Base-by-base conservation (phyloP, 2,888 invertebrate genomes). In the Nomada lathburiana region DNA sequence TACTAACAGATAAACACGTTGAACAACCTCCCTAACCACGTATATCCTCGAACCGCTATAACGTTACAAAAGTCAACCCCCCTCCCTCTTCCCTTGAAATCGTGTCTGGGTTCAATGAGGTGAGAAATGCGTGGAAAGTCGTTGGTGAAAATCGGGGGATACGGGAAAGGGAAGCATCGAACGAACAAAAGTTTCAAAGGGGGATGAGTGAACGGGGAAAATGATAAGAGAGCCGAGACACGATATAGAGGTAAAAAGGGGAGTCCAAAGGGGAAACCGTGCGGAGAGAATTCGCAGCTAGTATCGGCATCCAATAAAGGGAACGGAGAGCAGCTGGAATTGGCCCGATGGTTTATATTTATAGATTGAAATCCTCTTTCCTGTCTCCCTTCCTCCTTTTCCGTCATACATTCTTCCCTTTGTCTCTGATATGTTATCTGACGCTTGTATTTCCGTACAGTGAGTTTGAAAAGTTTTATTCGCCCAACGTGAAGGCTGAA, bases 321-420 rank as follows among this genome's bases (percentile, higher is more conserved):
- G 76, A 77, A 71, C 73, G 62, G 73, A 85, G 84, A 81, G 81
- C 84, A 83, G 78, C 82, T 85, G 89, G 86, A 86, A 89, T 88
- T 89, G 87, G 81, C 73, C 76, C 77, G 85, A 84, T 84, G 89
- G 86, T 88, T 90, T 89, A 91, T 90, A 91, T 87, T 91, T 90
- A 88, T 89, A 89, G 86, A 91, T 89, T 83, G 89, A 87, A 87
- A 87, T 83, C 72, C 85, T 69, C 72, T 76, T 77, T 68, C 52
- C 55, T 18, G 18, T 5, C 26, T 20, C 55, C 26, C 36, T 47
- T 26, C 42, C 55, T 20, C 50, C 62, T 59, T 53, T 20, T 57
- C 36, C 53, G 20, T 26, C 62, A 29, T 10, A 11, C 64, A 3
- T 29, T 29, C 16, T 5, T 23, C 13, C 26, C 23, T 26, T 60